Conservation (phyloP, 2,888 invertebrate genomes). For the Tanytarsus gracilentus region DNA sequence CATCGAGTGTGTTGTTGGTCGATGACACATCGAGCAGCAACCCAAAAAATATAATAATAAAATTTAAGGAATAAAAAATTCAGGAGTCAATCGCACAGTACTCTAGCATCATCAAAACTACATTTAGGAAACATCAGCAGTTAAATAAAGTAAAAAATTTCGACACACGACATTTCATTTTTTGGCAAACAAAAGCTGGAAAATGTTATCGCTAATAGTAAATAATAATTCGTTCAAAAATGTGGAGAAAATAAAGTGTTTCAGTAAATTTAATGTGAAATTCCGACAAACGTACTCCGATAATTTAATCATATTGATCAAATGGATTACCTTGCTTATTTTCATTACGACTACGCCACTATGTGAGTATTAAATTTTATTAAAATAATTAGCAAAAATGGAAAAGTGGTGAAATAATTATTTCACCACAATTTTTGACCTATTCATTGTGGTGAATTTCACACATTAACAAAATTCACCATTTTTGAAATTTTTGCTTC, state of each 20-base stretch:
- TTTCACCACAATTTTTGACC: too few species aligned
- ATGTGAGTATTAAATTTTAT: constrained; percentile 20
- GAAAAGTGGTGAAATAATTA: too few species aligned
- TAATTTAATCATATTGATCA: constrained; percentile 28
- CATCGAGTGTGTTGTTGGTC: too few species aligned
- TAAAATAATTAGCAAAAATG: not conserved
- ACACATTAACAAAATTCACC: too few species aligned
- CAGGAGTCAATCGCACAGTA: constrained; percentile 6
- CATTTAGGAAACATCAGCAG: not conserved
- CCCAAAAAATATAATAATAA: too few species aligned
- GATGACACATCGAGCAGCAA: too few species aligned
- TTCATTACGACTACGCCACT: constrained; percentile 26
- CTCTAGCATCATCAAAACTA: not conserved
- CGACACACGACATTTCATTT: too few species aligned
- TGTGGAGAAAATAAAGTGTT: constrained; percentile 27
- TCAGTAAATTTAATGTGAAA: constrained; percentile 29
- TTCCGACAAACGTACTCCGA: constrained; percentile 26
- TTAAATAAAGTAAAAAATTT: too few species aligned
- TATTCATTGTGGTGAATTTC: too few species aligned
- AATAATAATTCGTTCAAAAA: constrained; percentile 26
- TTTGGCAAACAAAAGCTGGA: constrained; percentile 17
- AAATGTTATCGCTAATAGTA: constrained; percentile 29
- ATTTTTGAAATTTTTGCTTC: too few species aligned
- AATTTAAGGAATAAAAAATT: not conserved
- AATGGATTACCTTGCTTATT: constrained; percentile 28